A percentile compares a stretch with the other conserved stretches of the same genome.
Evolutionary conservation across 2,888 invertebrate genomes (phyloP).

Genomic region (Cabera pusaria): DNA sequence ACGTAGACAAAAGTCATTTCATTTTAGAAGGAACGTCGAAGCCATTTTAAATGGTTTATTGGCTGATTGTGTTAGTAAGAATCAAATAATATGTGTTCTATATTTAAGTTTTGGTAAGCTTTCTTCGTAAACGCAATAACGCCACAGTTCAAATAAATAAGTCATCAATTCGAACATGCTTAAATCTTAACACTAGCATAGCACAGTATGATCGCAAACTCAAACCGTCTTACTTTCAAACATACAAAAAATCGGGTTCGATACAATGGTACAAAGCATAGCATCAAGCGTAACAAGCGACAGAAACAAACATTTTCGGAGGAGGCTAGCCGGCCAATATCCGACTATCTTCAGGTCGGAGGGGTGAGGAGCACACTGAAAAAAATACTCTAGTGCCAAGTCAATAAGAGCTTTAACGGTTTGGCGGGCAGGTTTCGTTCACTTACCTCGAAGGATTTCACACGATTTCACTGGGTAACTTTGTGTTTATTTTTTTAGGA

Average conservation of each 20-base stretch:
- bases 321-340: slow-evolving; percentile 81
- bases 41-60: no score
- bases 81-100: no score
- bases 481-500: slow-evolving; percentile 36
- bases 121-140: slow-evolving; percentile 28
- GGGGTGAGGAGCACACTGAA: slow-evolving; percentile 84
- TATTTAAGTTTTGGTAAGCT: no score
- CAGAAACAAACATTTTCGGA: slow-evolving; percentile 78
- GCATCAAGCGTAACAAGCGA: slow-evolving; percentile 73
- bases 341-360: slow-evolving; percentile 79
- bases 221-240: slow-evolving; percentile 39
- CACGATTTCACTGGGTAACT: slow-evolving; percentile 31
- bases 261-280: slow-evolving; percentile 62
- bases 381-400: slow-evolving; percentile 83
- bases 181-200: slow-evolving; percentile 41
- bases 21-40: no score
- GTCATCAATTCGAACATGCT: slow-evolving; percentile 37
- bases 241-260: slow-evolving; percentile 19
- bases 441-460: slow-evolving; percentile 38
- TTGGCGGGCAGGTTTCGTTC: slow-evolving; percentile 62
- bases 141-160: slow-evolving; percentile 23
- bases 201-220: slow-evolving; percentile 46
- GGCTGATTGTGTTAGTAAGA: no score
- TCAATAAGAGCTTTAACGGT: slow-evolving; percentile 75
- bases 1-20: no score